A percentile compares a stretch with the other conserved stretches of the same genome.
phyloP scores from a whole-genome alignment of 2,888 invertebrate species.

The Acanthosepion lycidas region DNA sequence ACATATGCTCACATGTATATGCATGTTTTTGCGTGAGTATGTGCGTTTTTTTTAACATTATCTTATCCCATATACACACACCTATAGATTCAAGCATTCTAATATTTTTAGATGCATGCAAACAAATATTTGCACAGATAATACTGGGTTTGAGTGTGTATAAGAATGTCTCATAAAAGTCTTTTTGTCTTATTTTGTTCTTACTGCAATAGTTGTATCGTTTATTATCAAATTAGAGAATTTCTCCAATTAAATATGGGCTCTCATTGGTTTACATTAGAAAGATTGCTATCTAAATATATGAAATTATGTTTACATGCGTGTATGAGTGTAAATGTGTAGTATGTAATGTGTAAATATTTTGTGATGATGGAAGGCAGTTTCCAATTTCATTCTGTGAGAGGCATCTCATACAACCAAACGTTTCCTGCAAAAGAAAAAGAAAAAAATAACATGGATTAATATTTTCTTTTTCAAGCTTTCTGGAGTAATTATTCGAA shows the following conservation, averaged over 20 bases:
- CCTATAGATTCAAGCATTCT: background rate
- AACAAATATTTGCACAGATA: background rate
- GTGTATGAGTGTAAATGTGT: background rate
- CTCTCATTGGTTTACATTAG: background rate
- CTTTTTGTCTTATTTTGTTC: background rate
- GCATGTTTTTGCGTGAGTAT: too few relatives aligned
- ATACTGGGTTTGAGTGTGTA: background rate
- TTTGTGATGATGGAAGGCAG: background rate
- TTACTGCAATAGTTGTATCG: background rate
- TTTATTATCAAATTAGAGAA: background rate
- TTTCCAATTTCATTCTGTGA: background rate
- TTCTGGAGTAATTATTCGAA: too few relatives aligned
- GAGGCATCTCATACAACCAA: background rate
- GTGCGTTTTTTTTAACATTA: too few relatives aligned
- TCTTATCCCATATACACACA: too few relatives aligned
- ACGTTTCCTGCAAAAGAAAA: background rate
- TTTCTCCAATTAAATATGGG: too few relatives aligned
- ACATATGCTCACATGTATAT: too few relatives aligned
- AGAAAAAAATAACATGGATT: background rate
- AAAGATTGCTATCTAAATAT: background rate
- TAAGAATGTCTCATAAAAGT: too few relatives aligned
- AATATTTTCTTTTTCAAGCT: too few relatives aligned
- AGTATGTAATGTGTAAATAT: background rate
- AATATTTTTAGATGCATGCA: background rate
- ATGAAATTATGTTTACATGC: background rate